Evolutionary conservation across 2,888 invertebrate genomes (phyloP).

Genomic region (Pachycephus smyrnensis): DNA sequence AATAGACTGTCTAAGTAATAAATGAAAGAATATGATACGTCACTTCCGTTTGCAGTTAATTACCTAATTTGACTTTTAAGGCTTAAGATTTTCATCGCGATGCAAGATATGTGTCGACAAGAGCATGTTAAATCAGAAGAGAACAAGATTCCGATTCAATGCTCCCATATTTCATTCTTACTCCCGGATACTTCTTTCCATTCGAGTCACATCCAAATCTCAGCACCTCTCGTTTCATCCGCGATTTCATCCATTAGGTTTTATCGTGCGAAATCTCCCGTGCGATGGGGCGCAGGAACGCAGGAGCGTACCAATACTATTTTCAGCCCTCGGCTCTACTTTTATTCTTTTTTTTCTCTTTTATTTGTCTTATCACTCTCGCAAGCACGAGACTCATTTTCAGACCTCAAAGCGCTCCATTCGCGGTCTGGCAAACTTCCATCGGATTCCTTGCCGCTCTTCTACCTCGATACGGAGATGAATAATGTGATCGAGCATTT

Average conservation of each 20-base stretch:
- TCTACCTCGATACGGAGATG: conserved; percentile 52
- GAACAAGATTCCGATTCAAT: neutral
- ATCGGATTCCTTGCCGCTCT: conserved; percentile 37
- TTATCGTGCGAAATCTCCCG: conserved; percentile 2
- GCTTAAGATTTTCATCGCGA: neutral
- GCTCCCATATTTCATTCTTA: neutral
- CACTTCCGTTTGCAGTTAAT: neutral
- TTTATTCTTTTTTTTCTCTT: neutral
- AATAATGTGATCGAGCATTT: conserved; percentile 42
- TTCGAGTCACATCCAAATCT: conserved; percentile 7
- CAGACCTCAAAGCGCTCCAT: conserved; percentile 19
- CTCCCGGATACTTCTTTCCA: neutral
- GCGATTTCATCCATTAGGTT: conserved; percentile 7
- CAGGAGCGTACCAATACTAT: neutral
- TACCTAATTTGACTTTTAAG: conserved; percentile 1
- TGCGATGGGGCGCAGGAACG: neutral
- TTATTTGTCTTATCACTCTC: conserved; percentile 2
- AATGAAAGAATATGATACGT: neutral
- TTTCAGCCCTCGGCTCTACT: neutral
- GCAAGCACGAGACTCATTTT: neutral
- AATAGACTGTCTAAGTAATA: neutral
- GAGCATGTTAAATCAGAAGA: neutral
- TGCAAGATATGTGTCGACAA: neutral
- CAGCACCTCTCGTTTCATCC: neutral
- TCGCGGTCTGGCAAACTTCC: conserved; percentile 52